phyloP scores from a whole-genome alignment of 1,140 invertebrate species.

The Meteorus sp. region DNA sequence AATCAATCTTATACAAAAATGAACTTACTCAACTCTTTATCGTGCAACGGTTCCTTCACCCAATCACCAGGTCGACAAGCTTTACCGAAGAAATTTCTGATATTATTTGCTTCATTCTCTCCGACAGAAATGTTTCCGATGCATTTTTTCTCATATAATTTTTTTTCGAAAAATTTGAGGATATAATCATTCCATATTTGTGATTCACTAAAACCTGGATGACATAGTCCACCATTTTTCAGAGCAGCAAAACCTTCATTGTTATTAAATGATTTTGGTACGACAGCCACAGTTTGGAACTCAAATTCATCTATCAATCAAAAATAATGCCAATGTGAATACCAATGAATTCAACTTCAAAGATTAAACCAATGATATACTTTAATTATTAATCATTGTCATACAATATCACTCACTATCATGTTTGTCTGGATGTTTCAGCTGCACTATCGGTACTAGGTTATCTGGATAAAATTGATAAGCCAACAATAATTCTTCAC shows the following conservation, averaged over 20 bases:
- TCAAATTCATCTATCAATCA: constrained; percentile 57
- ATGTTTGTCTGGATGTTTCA: constrained; percentile 50
- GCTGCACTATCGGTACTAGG: constrained; percentile 54
- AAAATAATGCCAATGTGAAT: neutral
- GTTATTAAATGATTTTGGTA: constrained; percentile 40
- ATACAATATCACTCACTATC: constrained; percentile 35
- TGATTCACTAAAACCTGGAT: constrained; percentile 63
- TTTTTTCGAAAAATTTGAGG: constrained; percentile 63
- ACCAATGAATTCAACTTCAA: neutral
- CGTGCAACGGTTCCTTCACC: constrained; percentile 59
- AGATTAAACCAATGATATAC: too few relatives aligned
- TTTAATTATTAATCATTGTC: too few relatives aligned
- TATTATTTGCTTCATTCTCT: constrained; percentile 61
- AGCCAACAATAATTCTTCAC: constrained; percentile 61
- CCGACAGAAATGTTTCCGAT: constrained; percentile 48
- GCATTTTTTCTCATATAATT: constrained; percentile 41
- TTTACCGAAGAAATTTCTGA: constrained; percentile 62
- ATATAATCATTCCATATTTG: constrained; percentile 63
- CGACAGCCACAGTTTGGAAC: constrained; percentile 64
- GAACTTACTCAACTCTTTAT: constrained; percentile 64
- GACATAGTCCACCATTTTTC: constrained; percentile 62
- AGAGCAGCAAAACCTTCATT: constrained; percentile 53
- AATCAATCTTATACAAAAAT: constrained; percentile 2
- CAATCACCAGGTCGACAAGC: constrained; percentile 71
- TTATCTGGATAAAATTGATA: constrained; percentile 54